Conservation (phyloP, 2,888 invertebrate species). For the Atrina japonica region DNA sequence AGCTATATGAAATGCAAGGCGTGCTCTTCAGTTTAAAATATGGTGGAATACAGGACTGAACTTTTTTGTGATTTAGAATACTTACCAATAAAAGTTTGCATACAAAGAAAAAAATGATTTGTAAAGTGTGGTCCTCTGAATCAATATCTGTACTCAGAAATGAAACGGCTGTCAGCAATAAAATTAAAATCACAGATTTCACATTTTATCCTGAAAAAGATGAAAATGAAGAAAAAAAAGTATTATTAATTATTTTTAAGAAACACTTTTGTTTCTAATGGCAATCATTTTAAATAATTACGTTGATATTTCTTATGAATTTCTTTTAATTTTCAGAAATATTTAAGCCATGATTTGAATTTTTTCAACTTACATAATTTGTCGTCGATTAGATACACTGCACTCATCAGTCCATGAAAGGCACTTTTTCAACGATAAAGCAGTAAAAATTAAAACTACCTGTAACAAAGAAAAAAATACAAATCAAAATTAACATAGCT, state of each 20-base stretch:
- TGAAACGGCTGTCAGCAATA: not conserved
- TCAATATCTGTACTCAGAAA: constrained; percentile 6
- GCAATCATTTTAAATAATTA: no score
- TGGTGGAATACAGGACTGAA: no score
- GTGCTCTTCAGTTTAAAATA: no score
- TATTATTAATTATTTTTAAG: not conserved
- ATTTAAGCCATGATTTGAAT: no score
- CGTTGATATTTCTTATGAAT: no score
- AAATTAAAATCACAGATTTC: constrained; percentile 14
- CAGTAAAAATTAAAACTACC: constrained; percentile 31
- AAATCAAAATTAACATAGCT: no score
- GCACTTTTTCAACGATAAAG: constrained; percentile 11
- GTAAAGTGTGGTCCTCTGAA: not conserved
- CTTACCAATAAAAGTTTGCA: constrained; percentile 21
- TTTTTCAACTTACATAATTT: constrained; percentile 58
- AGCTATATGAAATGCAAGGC: no score
- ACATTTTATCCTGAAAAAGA: constrained; percentile 21
- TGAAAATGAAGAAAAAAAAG: no score
- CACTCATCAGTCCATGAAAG: constrained; percentile 59
- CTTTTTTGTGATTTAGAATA: no score
- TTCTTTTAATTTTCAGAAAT: no score
- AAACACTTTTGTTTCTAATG: no score
- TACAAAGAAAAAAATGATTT: constrained; percentile 3
- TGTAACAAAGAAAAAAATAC: no score
- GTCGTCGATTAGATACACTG: constrained; percentile 50